A percentile compares a stretch with the other conserved stretches of the same genome.
phyloP scores from a whole-genome alignment of 2,888 invertebrate genomes.

The Eristalis intricaria region DNA sequence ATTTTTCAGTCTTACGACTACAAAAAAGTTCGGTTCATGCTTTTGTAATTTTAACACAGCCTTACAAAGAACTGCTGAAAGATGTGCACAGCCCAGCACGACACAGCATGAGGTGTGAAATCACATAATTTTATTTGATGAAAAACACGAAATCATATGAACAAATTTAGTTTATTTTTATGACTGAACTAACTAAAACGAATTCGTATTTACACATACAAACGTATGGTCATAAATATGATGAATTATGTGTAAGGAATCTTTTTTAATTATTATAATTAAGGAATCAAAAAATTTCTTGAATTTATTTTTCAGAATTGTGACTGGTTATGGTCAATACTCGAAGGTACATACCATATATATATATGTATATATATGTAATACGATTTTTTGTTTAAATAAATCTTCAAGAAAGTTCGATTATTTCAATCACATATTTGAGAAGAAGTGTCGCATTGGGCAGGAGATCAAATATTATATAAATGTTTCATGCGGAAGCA shows the following conservation, averaged over 20 bases:
- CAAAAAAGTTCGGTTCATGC: constrained; percentile 53
- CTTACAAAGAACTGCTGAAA: too few species aligned
- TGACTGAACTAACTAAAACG: too few species aligned
- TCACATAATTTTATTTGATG: constrained; percentile 56
- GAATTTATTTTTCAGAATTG: constrained; percentile 22
- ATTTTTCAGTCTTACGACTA: constrained; percentile 47
- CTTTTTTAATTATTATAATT: too few species aligned
- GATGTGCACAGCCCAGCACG: constrained; percentile 19
- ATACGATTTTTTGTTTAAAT: background rate
- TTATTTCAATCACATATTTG: constrained; percentile 3
- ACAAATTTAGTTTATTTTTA: constrained; percentile 10
- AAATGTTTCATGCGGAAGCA: constrained; percentile 33
- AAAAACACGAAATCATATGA: constrained; percentile 50
- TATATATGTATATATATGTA: background rate
- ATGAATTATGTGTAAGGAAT: too few species aligned
- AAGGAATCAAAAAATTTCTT: background rate
- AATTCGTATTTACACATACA: too few species aligned
- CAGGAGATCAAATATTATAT: constrained; percentile 4
- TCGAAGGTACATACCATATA: background rate
- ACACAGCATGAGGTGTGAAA: constrained; percentile 58
- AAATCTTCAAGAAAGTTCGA: constrained; percentile 7
- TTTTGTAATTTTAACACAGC: constrained; percentile 46
- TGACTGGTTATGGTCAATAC: background rate
- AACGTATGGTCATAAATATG: too few species aligned
- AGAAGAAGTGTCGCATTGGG: background rate